Base-by-base conservation (phyloP, 2,113 vertebrate genomes). In the Sisor rabdophorus region DNA sequence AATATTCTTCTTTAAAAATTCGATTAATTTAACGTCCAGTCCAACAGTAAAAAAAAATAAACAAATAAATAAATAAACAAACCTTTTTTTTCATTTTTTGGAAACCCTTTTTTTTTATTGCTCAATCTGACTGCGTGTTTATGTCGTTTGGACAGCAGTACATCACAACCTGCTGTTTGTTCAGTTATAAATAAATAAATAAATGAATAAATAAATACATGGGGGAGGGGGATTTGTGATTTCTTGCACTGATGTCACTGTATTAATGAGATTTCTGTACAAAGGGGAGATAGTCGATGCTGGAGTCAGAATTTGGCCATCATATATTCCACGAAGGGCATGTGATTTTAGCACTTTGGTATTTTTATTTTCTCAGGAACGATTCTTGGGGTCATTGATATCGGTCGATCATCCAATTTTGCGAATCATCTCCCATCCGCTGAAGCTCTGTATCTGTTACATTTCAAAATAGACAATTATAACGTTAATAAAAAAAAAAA, bases 401-500 rank as follows among this genome's bases (percentile, higher is more conserved):
- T 32, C 48, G 70, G 76, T 24, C 79, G 63, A 81, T 36, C 3
- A 36, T 79, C 81, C 71, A 78, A 22, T 82, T 78, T 76, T 64
- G 75, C 75, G 79, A 73, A 81, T 82, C 82, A 77, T 76, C 20
- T 84, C 79, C 84, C 82, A 79, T 85, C 81, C 73, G 85, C 83
- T 84, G 83, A 85, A 85, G 79, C 88, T 63, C 80, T 89, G 89
- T 89, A 85, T 84, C 82, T 88, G 86, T 88, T 88, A 80, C 85
- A 79, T 88, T 89, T 85, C 69, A 83, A 83, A 82, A 79, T 61
- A 70, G 64, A 71, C 84, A 76, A 87, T 84, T 84, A 86, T 86
- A 79, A 85, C 87, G 85, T 89, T 86, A 87, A 91, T 89, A 88
- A 44, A 91, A 88, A 83, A n/a, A n/a, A n/a, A n/a, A n/a, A n/a